phyloP scores from a whole-genome alignment of 2,113 vertebrate genomes.

The Oreochromis aureus region DNA sequence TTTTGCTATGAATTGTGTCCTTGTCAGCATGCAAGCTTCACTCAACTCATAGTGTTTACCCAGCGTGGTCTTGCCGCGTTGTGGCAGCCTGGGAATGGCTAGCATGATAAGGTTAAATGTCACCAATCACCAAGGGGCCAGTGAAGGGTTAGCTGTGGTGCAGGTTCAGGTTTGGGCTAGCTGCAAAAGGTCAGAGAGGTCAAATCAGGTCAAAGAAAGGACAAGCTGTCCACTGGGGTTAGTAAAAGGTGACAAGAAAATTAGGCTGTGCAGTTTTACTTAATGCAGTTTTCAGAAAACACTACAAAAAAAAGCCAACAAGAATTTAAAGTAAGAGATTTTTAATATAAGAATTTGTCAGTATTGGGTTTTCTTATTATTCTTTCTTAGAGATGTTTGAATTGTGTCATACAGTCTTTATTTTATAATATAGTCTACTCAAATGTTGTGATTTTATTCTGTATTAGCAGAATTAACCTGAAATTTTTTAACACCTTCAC shows the following conservation, averaged over 20 bases:
- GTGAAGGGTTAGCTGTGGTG: constrained; percentile 19
- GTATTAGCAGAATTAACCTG: neutral
- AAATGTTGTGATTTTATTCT: neutral
- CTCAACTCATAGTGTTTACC: constrained; percentile 24
- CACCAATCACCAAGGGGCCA: constrained; percentile 37
- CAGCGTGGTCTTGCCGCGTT: neutral
- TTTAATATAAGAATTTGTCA: neutral
- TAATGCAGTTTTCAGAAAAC: neutral
- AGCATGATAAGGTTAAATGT: constrained; percentile 35
- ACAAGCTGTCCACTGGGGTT: neutral
- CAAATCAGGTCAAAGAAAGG: constrained; percentile 6
- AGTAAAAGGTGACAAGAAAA: neutral
- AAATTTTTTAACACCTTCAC: neutral
- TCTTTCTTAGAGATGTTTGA: neutral
- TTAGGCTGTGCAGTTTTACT: neutral
- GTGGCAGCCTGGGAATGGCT: constrained; percentile 8
- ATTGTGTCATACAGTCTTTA: neutral
- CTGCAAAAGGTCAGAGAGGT: constrained; percentile 18
- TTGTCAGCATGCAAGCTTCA: neutral
- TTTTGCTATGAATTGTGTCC: neutral
- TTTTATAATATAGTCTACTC: neutral
- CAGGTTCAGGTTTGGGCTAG: constrained; percentile 44
- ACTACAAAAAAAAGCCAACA: neutral
- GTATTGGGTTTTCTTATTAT: neutral
- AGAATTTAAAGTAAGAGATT: neutral